Conservation (phyloP, 2,797 vertebrate species). For the Dermochelys coriacea region DNA sequence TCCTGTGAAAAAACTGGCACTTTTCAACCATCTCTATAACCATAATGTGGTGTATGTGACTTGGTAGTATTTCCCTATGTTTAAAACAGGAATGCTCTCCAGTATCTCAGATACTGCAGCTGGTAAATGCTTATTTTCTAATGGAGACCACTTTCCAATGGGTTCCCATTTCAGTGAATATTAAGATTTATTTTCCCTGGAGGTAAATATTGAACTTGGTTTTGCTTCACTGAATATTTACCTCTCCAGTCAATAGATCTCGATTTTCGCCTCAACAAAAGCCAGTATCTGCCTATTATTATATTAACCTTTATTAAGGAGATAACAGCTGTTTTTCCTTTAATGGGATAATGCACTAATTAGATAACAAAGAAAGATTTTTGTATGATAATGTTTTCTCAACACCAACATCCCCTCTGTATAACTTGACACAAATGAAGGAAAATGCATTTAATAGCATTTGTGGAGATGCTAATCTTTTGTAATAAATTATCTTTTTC, state of each 20-base stretch:
- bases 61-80: neutral
- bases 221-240: conserved; percentile 83
- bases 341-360: conserved; percentile 55
- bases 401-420: neutral
- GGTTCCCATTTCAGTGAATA: conserved; percentile 42
- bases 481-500: neutral
- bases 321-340: conserved; percentile 40
- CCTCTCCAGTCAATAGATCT: conserved; percentile 83
- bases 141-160: neutral
- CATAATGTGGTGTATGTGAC: neutral
- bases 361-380: conserved; percentile 58
- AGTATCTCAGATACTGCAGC: neutral
- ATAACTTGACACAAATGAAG: neutral
- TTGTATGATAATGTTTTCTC: neutral
- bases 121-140: neutral
- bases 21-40: neutral
- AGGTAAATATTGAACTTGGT: conserved; percentile 81
- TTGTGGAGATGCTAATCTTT: conserved; percentile 6
- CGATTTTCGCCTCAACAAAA: conserved; percentile 81
- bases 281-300: conserved; percentile 80
- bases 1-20: neutral
- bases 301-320: conserved; percentile 71
- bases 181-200: conserved; percentile 74
- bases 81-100: neutral
- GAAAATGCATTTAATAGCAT: neutral